phyloP scores from a whole-genome alignment of 2,797 vertebrate species.

The Tapera naevia region DNA sequence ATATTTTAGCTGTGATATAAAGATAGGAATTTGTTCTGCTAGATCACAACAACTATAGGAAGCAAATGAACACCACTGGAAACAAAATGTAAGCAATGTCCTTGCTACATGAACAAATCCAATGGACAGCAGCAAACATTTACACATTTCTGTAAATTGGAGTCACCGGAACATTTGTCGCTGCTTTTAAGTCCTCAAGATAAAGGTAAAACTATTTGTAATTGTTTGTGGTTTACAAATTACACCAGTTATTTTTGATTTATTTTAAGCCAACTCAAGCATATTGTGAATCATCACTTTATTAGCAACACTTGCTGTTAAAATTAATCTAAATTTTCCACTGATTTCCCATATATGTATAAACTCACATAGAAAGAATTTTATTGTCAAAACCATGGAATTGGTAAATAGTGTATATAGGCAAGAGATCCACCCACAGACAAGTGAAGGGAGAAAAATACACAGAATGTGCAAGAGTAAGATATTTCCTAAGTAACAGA shows the following conservation, averaged over 20 bases:
- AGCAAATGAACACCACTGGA: conserved; percentile 47
- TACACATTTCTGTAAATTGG: neutral
- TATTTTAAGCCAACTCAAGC: neutral
- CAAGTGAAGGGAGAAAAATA: neutral
- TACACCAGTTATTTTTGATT: neutral
- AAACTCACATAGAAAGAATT: neutral
- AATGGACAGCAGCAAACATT: conserved; percentile 27
- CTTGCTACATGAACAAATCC: conserved; percentile 22
- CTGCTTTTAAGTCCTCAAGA: conserved; percentile 29
- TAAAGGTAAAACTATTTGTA: conserved; percentile 28
- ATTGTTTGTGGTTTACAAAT: neutral
- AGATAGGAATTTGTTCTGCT: conserved; percentile 18
- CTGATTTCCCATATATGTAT: neutral
- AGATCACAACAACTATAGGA: conserved; percentile 8
- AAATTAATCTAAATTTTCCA: neutral
- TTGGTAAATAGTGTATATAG: neutral
- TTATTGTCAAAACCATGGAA: neutral
- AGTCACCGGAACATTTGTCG: neutral
- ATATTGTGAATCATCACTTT: neutral
- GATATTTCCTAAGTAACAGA: neutral
- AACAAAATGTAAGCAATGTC: neutral
- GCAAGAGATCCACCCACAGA: neutral
- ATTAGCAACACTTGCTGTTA: neutral
- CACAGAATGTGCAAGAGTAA: neutral
- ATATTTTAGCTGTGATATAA: neutral